phyloP scores from a whole-genome alignment of 1,140 invertebrate species.

The Zaprionus camerounensis region DNA sequence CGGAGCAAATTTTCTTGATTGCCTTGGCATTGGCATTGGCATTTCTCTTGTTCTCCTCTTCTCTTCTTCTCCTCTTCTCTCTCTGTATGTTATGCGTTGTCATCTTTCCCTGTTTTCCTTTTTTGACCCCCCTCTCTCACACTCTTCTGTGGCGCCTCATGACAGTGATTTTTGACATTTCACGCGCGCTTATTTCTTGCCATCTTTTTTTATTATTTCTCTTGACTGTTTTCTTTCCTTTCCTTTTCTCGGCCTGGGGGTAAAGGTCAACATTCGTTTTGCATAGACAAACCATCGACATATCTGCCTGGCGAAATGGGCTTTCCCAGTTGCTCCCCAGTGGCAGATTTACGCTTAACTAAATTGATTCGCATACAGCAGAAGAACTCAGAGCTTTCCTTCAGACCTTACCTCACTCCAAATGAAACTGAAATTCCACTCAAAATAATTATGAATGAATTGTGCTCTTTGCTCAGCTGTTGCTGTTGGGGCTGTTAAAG shows the following conservation, averaged over 20 bases:
- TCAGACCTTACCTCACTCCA: background rate
- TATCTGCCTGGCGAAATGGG: constrained; percentile 59
- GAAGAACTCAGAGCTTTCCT: background rate
- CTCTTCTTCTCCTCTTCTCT: background rate
- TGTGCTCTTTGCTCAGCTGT: constrained; percentile 43
- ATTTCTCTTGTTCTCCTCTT: constrained; percentile 57
- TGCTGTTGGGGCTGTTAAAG: constrained; percentile 41
- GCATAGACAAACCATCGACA: constrained; percentile 35
- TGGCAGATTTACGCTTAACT: constrained; percentile 58
- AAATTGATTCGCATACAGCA: constrained; percentile 66
- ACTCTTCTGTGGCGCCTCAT: background rate
- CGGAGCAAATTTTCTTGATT: constrained; percentile 74
- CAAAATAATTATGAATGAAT: constrained; percentile 79
- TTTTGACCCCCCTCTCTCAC: background rate
- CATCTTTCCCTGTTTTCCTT: constrained; percentile 62
- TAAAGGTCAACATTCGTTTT: constrained; percentile 70
- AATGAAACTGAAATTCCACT: constrained; percentile 44
- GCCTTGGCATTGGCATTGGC: constrained; percentile 72
- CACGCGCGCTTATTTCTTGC: constrained; percentile 68
- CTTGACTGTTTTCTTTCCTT: constrained; percentile 43
- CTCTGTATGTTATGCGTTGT: constrained; percentile 56
- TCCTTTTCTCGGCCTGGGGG: constrained; percentile 16
- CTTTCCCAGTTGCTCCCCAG: constrained; percentile 66
- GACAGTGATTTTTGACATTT: constrained; percentile 81
- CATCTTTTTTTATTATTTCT: constrained; percentile 60